Evolutionary conservation across 2,797 vertebrate genomes (phyloP).

Genomic region (Cynopterus sphinx): DNA sequence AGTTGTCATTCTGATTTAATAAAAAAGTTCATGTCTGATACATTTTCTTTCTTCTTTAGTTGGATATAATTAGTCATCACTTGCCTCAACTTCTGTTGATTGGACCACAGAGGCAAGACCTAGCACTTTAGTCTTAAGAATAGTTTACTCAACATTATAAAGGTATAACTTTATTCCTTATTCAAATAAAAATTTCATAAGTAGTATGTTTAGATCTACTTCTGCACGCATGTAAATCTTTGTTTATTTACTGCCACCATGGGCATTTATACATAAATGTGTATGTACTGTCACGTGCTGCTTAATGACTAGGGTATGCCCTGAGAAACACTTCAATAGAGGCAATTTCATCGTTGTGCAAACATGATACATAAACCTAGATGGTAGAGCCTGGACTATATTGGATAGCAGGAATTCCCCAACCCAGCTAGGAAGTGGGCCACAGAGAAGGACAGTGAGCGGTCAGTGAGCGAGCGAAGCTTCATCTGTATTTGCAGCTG

Average conservation of each 20-base stretch:
- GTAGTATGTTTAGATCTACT: background rate
- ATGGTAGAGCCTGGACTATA: background rate
- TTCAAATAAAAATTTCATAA: slow-evolving; percentile 49
- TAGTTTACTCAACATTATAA: background rate
- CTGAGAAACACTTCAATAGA: background rate
- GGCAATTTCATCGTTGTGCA: background rate
- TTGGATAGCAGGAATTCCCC: background rate
- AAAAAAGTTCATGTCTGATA: background rate
- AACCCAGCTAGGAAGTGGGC: too few species aligned
- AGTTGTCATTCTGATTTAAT: background rate
- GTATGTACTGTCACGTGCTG: too few species aligned
- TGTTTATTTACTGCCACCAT: background rate
- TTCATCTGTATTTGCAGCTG: too few species aligned
- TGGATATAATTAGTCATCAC: background rate
- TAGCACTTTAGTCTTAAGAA: background rate
- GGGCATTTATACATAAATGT: slow-evolving; percentile 5
- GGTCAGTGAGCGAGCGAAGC: too few species aligned
- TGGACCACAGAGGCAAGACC: background rate
- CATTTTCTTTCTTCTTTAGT: background rate
- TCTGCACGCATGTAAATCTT: background rate
- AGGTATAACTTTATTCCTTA: background rate
- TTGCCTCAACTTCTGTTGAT: background rate
- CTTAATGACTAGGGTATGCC: background rate
- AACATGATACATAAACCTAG: background rate
- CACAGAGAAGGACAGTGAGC: too few species aligned